Conservation (phyloP, 2,113 vertebrate genomes). For the Carlito syrichta region DNA sequence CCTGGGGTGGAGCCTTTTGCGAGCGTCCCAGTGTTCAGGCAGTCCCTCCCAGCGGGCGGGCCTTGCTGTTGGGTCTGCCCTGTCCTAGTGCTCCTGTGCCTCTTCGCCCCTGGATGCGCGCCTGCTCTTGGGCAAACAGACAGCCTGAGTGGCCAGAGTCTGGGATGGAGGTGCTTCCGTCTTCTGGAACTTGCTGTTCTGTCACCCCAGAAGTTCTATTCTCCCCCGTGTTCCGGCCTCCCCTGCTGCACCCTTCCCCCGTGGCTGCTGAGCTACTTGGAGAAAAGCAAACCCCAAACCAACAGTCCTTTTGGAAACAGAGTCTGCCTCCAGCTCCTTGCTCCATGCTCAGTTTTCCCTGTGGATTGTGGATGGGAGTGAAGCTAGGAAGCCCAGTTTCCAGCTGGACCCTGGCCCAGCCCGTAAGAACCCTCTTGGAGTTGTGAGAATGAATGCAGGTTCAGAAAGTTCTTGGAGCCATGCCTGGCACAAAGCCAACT, state of each 20-base stretch:
- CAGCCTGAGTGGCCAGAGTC: neutral
- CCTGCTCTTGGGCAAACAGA: neutral
- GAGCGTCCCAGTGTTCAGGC: no score
- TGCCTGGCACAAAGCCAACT: constrained; percentile 13
- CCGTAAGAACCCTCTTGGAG: neutral
- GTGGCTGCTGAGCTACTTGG: neutral
- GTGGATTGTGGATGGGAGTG: neutral
- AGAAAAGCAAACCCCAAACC: neutral
- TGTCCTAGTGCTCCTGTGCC: neutral
- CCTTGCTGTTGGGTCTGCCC: accelerated
- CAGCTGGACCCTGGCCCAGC: neutral
- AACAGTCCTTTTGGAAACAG: neutral
- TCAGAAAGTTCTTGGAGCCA: constrained; percentile 1
- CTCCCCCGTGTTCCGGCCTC: no score
- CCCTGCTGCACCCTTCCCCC: neutral
- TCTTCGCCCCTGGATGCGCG: neutral
- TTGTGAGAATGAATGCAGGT: neutral
- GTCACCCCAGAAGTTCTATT: neutral
- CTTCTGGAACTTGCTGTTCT: neutral
- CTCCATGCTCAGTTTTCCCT: neutral
- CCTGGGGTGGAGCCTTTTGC: accelerated
- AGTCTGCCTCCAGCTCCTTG: neutral
- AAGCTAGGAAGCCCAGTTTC: neutral
- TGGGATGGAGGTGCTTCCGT: neutral
- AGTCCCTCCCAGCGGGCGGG: neutral